Evolutionary conservation across 2,797 vertebrate genomes (phyloP).

Genomic region (Serranus cabrilla): DNA sequence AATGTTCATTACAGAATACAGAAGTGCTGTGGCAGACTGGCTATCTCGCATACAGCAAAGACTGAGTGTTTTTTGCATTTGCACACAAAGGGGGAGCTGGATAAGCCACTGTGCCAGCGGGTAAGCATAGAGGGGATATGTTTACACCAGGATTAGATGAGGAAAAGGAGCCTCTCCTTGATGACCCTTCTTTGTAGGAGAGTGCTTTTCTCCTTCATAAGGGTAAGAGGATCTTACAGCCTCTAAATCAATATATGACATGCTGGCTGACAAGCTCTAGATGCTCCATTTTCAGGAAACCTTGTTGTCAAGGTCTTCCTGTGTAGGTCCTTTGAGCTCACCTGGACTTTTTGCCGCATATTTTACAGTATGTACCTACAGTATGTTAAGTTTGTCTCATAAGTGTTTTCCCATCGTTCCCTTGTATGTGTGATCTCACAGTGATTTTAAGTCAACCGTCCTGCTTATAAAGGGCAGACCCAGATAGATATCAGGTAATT

Average conservation of each 20-base stretch:
- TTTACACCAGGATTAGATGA: slow-evolving; percentile 42
- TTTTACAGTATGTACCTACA: too few relatives aligned
- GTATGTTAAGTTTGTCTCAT: neutral
- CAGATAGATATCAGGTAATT: slow-evolving; percentile 7
- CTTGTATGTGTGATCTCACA: slow-evolving; percentile 34
- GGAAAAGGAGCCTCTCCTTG: slow-evolving; percentile 31
- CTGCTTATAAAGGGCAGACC: slow-evolving; percentile 9
- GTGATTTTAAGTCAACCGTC: slow-evolving; percentile 45
- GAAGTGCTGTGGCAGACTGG: neutral
- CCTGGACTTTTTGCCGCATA: neutral
- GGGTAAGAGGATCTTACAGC: slow-evolving; percentile 61
- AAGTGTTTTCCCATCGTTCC: neutral
- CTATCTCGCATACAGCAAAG: neutral
- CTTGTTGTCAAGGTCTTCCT: slow-evolving; percentile 36
- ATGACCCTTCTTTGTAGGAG: slow-evolving; percentile 1
- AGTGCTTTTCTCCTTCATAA: slow-evolving; percentile 47
- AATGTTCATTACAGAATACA: slow-evolving; percentile 12
- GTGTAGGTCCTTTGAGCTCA: neutral
- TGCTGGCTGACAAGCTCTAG: slow-evolving; percentile 28
- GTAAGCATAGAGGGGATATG: slow-evolving; percentile 25
- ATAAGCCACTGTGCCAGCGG: slow-evolving; percentile 20
- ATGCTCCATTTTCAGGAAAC: slow-evolving; percentile 21
- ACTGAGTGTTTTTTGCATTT: slow-evolving; percentile 21
- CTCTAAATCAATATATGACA: slow-evolving; percentile 57
- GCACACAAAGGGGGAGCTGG: slow-evolving; percentile 23